Evolutionary conservation across 2,797 vertebrate species (phyloP).

Genomic region (Lycodopsis pacificus): DNA sequence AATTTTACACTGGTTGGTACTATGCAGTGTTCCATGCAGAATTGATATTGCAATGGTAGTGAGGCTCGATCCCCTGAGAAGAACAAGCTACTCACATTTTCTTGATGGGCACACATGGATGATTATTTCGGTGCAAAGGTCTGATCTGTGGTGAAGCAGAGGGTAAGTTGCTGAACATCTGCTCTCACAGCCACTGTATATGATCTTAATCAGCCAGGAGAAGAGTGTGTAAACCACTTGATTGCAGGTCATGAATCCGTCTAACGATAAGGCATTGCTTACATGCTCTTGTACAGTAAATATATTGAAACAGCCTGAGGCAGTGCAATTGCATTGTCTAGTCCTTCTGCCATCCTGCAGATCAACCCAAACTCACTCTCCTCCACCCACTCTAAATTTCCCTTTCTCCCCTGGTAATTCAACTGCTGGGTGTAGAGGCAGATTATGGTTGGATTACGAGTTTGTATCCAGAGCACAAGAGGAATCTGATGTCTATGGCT

Average conservation of each 20-base stretch:
- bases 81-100: neutral
- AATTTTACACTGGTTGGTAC: neutral
- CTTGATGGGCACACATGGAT: too few relatives aligned
- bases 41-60: neutral
- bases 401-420: neutral
- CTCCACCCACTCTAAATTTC: neutral
- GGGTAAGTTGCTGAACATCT: neutral
- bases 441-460: neutral
- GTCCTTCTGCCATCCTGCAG: neutral
- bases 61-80: neutral
- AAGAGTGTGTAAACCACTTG: neutral
- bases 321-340: neutral
- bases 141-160: neutral
- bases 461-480: conserved; percentile 10
- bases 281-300: neutral
- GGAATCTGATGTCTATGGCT: neutral
- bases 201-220: neutral
- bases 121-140: neutral
- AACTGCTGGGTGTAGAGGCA: neutral
- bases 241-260: neutral
- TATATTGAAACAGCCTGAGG: neutral
- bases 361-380: neutral
- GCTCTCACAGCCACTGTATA: neutral
- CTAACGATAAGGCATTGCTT: neutral
- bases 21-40: neutral